These are phyloP conservation scores for Zhengitettix transpicula DNA, from an alignment of 2,888 invertebrate species.

Conservation along the genomic window DNA sequence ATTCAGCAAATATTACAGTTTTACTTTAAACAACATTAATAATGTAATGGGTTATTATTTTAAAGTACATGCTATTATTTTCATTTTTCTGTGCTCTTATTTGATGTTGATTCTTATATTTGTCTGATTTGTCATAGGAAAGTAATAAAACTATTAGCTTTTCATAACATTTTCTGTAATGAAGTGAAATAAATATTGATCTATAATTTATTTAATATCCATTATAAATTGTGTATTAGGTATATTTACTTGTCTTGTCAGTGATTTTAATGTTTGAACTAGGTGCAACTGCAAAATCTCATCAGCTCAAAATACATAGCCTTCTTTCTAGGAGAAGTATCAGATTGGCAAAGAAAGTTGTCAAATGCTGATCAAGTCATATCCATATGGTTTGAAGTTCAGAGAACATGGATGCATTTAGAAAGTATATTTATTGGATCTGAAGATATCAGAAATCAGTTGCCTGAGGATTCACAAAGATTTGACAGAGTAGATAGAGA, in stretches of 20 bases:
- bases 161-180: too few species aligned
- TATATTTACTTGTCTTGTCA: neutral
- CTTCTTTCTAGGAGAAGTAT: conserved; percentile 69
- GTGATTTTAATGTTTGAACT: neutral
- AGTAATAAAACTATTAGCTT: too few species aligned
- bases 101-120: too few species aligned
- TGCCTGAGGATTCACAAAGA: conserved; percentile 78
- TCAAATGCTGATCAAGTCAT: conserved; percentile 80
- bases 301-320: conserved; percentile 83
- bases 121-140: too few species aligned
- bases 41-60: too few species aligned
- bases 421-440: conserved; percentile 93
- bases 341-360: conserved; percentile 73
- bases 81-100: too few species aligned
- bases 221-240: too few species aligned
- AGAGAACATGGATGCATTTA: conserved; percentile 84
- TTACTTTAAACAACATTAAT: too few species aligned
- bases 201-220: too few species aligned
- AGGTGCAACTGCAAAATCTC: conserved; percentile 75
- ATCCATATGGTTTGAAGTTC: conserved; percentile 68
- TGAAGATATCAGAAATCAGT: conserved; percentile 79
- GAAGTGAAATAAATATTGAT: too few species aligned
- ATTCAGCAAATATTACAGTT: too few species aligned
- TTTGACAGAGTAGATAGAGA: conserved; percentile 74
- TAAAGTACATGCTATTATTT: too few species aligned